A percentile compares a stretch with the other conserved stretches of the same genome.
Evolutionary conservation across 2,113 vertebrate genomes (phyloP).

Genomic region (Lathamus discolor): DNA sequence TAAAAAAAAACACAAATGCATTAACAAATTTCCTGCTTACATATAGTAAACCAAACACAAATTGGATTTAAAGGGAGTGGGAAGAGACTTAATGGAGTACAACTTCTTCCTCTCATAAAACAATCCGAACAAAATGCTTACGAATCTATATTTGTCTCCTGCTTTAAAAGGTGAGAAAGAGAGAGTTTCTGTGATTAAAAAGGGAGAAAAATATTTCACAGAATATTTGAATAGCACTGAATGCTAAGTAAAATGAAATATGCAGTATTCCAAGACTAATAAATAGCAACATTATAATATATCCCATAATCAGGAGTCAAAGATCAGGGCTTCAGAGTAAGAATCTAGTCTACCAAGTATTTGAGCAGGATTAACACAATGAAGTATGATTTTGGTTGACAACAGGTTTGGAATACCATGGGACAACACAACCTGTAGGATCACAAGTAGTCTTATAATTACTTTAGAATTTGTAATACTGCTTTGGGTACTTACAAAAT

Average conservation of each 20-base stretch:
- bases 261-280: not conserved
- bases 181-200: not conserved
- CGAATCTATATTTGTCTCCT: not conserved
- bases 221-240: not conserved
- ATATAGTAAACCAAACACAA: not conserved
- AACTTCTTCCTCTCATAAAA: not conserved
- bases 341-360: conserved; percentile 30
- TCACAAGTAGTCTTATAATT: not conserved
- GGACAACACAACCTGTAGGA: not conserved
- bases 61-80: not conserved
- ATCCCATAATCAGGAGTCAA: conserved; percentile 35
- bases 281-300: conserved; percentile 23
- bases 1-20: not conserved
- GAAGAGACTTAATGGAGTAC: not conserved
- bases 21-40: not conserved
- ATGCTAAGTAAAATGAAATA: not conserved
- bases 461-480: not conserved
- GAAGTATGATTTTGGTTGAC: not conserved
- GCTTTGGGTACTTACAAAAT: not conserved
- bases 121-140: not conserved
- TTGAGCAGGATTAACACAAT: not conserved
- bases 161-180: not conserved
- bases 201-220: not conserved
- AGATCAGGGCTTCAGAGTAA: conserved; percentile 31
- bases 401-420: not conserved